Conservation (phyloP, 2,113 vertebrate species). For the Plecturocebus donacophilus region DNA sequence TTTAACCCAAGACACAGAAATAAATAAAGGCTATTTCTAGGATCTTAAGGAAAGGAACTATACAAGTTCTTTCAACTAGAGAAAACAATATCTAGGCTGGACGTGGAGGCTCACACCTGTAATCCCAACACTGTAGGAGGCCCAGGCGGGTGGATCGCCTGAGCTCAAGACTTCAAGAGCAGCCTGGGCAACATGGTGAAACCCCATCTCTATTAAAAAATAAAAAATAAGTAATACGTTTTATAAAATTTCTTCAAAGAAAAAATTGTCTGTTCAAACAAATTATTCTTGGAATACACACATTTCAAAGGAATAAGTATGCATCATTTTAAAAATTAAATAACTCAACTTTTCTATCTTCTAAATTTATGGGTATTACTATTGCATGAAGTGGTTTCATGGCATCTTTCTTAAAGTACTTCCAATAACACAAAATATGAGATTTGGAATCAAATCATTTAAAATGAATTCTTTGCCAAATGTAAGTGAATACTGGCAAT, state of each 20-base stretch:
- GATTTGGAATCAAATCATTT: conserved; percentile 40
- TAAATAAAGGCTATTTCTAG: conserved; percentile 30
- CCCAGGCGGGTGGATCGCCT: too few relatives aligned
- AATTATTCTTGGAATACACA: not conserved
- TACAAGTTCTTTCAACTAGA: conserved; percentile 31
- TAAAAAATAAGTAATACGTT: conserved; percentile 40
- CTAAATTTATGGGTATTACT: conserved; percentile 43
- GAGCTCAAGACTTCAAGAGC: too few relatives aligned
- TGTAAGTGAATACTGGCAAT: conserved; percentile 37
- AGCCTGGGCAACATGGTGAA: too few relatives aligned
- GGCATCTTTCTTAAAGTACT: conserved; percentile 45
- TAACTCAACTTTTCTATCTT: conserved; percentile 47
- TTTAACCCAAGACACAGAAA: conserved; percentile 11
- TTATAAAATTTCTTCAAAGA: conserved; percentile 38
- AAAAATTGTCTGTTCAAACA: conserved; percentile 49
- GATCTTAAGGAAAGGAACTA: conserved; percentile 30
- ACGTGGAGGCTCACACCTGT: too few relatives aligned
- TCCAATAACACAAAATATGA: conserved; percentile 14
- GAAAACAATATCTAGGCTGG: not conserved
- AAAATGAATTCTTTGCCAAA: conserved; percentile 35
- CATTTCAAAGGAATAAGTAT: conserved; percentile 34
- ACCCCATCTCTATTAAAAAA: not conserved
- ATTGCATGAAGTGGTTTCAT: not conserved
- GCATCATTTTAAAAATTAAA: not conserved
- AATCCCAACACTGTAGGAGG: too few relatives aligned